phyloP scores from a whole-genome alignment of 2,797 vertebrate species.

The Iguana delicatissima region DNA sequence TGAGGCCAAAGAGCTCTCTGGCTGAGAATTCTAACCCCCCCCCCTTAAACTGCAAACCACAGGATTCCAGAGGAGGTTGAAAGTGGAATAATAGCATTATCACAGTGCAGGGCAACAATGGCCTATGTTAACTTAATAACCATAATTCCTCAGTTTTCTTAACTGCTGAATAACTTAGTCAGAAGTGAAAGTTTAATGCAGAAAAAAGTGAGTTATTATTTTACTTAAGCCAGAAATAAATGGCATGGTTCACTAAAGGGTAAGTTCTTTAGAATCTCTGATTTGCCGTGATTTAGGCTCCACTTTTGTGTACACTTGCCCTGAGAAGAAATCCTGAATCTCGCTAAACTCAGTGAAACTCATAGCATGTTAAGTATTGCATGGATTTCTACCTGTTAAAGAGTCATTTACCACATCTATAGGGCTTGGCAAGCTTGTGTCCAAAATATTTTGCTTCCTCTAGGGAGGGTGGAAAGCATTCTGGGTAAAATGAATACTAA shows the following conservation, averaged over 20 bases:
- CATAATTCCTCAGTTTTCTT: neutral
- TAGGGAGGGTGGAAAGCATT: neutral
- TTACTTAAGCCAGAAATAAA: neutral
- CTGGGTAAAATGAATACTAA: neutral
- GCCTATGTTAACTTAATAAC: neutral
- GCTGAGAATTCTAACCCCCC: no score
- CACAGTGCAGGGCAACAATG: no score
- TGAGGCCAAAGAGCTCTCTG: no score
- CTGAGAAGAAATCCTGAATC: neutral
- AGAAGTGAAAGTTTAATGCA: neutral
- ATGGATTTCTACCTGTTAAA: neutral
- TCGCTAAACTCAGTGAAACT: neutral
- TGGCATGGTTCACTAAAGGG: neutral
- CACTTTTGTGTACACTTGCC: neutral
- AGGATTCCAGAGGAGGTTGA: no score
- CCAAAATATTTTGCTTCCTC: neutral
- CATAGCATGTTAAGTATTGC: neutral
- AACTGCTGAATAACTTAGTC: neutral
- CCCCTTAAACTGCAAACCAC: no score
- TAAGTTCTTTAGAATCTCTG: neutral
- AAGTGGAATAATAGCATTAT: no score
- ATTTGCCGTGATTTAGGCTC: neutral
- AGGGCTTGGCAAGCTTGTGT: neutral
- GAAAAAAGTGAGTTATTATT: neutral
- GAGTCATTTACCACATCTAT: neutral